These are phyloP conservation scores for Limosa lapponica DNA, from an alignment of 2,797 vertebrate species.

Conservation along the genomic window DNA sequence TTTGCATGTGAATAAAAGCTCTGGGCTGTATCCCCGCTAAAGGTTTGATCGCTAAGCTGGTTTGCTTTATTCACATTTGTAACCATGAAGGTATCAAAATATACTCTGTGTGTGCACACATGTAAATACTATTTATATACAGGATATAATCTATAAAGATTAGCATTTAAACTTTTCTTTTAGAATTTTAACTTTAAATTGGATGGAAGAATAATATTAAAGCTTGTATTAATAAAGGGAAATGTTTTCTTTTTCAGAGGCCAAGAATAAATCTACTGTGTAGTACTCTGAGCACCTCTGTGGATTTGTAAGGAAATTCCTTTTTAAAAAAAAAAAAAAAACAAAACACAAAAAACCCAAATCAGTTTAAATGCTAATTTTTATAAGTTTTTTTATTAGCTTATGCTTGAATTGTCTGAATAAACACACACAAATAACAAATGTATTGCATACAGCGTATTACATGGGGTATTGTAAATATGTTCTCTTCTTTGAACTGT, in stretches of 20 bases:
- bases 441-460: background rate
- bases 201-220: background rate
- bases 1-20: background rate
- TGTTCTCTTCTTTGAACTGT: background rate
- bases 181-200: background rate
- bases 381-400: background rate
- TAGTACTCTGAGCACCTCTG: background rate
- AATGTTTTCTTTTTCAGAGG: background rate
- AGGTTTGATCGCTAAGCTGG: background rate
- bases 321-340: background rate
- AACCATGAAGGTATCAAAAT: background rate
- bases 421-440: background rate
- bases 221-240: background rate
- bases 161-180: background rate
- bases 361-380: background rate
- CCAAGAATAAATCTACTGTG: background rate
- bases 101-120: background rate
- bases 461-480: background rate
- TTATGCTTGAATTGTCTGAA: background rate
- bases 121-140: background rate
- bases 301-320: background rate
- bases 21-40: background rate
- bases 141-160: background rate
- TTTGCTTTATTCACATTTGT: background rate
- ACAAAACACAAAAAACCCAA: too few relatives aligned